phyloP scores from a whole-genome alignment of 2,888 invertebrate species.

The Macrosiphum euphorbiae region DNA sequence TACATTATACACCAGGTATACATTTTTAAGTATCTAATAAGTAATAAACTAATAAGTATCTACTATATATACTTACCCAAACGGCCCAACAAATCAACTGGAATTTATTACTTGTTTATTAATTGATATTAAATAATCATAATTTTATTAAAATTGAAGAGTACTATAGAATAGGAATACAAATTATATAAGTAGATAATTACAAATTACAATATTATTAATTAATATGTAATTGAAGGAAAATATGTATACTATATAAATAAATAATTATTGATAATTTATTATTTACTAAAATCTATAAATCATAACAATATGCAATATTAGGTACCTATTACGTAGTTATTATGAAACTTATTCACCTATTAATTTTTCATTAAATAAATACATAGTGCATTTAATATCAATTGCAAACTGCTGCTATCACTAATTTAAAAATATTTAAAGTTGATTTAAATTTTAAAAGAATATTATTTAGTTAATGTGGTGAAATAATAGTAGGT shows the following conservation, averaged over 20 bases:
- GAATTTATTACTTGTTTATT: not conserved
- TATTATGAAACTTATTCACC: not conserved
- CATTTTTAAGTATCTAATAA: not conserved
- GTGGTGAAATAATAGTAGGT: not conserved
- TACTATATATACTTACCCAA: not conserved
- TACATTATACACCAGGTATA: not conserved
- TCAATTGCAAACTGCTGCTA: not conserved
- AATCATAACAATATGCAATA: not conserved
- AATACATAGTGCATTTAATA: not conserved
- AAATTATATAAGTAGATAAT: not conserved
- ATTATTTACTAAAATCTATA: not conserved
- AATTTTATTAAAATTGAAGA: not conserved
- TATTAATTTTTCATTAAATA: not conserved
- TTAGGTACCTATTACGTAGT: not conserved
- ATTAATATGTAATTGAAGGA: not conserved
- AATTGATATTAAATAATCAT: not conserved
- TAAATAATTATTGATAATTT: not conserved
- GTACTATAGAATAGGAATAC: not conserved
- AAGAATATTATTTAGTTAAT: not conserved
- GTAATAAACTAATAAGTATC: not conserved
- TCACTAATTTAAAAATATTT: not conserved
- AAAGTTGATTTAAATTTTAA: not conserved
- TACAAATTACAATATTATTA: not conserved
- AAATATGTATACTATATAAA: not conserved
- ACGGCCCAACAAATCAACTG: not conserved